Conservation (phyloP, 2,113 vertebrate genomes). For the Neomonachus schauinslandi region DNA sequence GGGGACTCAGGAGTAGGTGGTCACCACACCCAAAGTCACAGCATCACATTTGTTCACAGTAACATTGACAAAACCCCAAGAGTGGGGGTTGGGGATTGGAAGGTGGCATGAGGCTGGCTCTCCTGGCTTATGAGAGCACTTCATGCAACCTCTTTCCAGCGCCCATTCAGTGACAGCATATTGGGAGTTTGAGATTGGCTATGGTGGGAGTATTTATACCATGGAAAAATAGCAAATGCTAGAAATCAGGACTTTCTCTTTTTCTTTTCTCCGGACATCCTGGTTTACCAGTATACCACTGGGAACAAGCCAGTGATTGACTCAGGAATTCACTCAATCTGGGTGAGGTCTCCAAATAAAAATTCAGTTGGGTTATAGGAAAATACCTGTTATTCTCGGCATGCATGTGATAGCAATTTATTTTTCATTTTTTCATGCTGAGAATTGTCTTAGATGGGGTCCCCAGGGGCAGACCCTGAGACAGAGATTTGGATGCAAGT, state of each 20-base stretch:
- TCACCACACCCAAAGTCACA: too few relatives aligned
- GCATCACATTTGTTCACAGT: not conserved
- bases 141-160: too few relatives aligned
- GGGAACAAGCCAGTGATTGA: not conserved
- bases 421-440: not conserved
- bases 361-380: not conserved
- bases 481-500: not conserved
- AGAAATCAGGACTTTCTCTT: not conserved
- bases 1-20: not conserved
- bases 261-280: not conserved
- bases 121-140: not conserved
- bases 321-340: not conserved
- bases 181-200: not conserved
- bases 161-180: not conserved
- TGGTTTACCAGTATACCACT: not conserved
- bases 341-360: not conserved
- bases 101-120: not conserved
- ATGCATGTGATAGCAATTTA: not conserved
- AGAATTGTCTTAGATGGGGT: not conserved
- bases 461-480: not conserved
- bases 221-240: not conserved
- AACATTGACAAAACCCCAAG: not conserved
- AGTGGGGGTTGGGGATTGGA: not conserved
- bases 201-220: not conserved
- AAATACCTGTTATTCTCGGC: not conserved